A percentile compares a stretch with the other conserved stretches of the same genome.
Evolutionary conservation across 2,113 vertebrate species (phyloP).

Genomic region (Probosciger aterrimus): DNA sequence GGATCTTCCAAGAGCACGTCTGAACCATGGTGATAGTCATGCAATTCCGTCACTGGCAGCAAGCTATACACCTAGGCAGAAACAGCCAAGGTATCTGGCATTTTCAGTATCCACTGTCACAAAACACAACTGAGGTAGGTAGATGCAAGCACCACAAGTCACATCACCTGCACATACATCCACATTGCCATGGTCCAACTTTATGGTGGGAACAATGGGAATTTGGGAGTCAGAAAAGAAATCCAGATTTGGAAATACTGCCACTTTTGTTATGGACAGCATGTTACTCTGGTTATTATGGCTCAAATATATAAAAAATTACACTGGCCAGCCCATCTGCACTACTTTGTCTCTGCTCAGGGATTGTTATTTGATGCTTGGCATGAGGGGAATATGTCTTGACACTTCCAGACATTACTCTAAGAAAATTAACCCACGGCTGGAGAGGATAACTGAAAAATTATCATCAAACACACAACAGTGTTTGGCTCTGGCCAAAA

Average conservation of each 20-base stretch:
- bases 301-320: background rate
- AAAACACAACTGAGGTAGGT: background rate
- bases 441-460: background rate
- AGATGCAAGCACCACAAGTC: background rate
- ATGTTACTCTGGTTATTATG: background rate
- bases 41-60: slow-evolving; percentile 59
- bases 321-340: background rate
- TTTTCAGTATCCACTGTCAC: background rate
- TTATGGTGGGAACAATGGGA: background rate
- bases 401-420: background rate
- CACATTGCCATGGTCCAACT: background rate
- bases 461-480: background rate
- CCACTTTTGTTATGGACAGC: background rate
- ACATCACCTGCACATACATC: background rate
- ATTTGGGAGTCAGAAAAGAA: background rate
- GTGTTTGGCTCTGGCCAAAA: background rate
- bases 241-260: background rate
- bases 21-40: background rate
- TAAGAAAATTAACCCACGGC: background rate
- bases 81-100: background rate
- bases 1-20: background rate
- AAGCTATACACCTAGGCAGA: slow-evolving; percentile 67
- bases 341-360: background rate
- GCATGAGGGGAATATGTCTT: background rate
- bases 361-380: background rate